Conservation (phyloP, 2,797 vertebrate genomes). For the Protonibea diacanthus region DNA sequence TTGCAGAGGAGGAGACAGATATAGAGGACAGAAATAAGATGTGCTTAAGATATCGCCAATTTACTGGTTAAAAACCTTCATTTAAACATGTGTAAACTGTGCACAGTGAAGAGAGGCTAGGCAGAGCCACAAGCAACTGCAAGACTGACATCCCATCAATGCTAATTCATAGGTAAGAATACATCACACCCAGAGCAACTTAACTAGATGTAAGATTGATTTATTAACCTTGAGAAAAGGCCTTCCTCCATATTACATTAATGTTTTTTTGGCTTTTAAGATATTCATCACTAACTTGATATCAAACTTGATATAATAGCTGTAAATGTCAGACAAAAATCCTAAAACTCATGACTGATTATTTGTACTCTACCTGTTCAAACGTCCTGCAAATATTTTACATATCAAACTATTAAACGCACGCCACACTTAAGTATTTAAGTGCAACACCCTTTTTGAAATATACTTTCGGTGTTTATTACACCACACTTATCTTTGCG, state of each 20-base stretch:
- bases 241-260: neutral
- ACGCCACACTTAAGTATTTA: neutral
- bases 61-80: conserved; percentile 4
- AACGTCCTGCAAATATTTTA: neutral
- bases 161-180: neutral
- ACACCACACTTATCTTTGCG: conserved; percentile 17
- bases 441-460: conserved; percentile 14
- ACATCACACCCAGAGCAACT: neutral
- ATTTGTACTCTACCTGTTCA: neutral
- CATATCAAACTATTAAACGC: neutral
- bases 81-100: neutral
- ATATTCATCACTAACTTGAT: conserved; percentile 18
- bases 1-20: conserved; percentile 34
- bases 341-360: neutral
- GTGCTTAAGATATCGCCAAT: conserved; percentile 27
- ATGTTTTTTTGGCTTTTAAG: neutral
- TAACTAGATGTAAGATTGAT: conserved; percentile 1
- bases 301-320: conserved; percentile 22
- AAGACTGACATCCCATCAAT: neutral
- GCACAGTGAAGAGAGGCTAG: neutral
- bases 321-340: conserved; percentile 16
- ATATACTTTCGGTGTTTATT: conserved; percentile 10
- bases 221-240: neutral
- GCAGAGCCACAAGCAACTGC: no score
- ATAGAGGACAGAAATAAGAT: conserved; percentile 48